Conservation (phyloP, 2,113 vertebrate genomes). For the Rynchops niger region DNA sequence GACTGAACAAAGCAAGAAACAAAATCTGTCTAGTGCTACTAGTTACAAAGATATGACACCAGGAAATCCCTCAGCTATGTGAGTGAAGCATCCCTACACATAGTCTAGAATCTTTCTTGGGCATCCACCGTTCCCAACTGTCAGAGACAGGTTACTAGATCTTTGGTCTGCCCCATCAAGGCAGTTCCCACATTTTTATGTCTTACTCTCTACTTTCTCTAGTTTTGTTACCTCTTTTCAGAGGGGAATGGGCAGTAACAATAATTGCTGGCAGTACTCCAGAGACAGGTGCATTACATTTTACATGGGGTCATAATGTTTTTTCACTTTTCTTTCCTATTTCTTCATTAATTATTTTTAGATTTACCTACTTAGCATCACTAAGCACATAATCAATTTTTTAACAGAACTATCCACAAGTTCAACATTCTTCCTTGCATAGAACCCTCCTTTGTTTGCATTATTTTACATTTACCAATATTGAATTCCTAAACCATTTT, state of each 20-base stretch:
- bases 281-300: neutral
- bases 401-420: neutral
- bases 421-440: neutral
- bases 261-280: neutral
- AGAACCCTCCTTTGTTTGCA: neutral
- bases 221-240: neutral
- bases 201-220: neutral
- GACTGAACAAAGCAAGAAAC: neutral
- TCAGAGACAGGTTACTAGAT: neutral
- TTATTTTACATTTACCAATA: neutral
- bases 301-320: neutral
- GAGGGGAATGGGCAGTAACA: neutral
- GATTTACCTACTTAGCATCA: neutral
- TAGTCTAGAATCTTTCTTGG: neutral
- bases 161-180: neutral
- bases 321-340: neutral
- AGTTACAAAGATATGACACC: neutral
- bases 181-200: neutral
- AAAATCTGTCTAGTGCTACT: neutral
- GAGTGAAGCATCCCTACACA: neutral
- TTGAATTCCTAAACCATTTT: neutral
- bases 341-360: neutral
- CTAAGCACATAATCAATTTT: neutral
- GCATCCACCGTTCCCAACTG: neutral
- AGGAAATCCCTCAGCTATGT: neutral